phyloP scores from a whole-genome alignment of 2,888 invertebrate species.

The Temnothorax unifasciatus region DNA sequence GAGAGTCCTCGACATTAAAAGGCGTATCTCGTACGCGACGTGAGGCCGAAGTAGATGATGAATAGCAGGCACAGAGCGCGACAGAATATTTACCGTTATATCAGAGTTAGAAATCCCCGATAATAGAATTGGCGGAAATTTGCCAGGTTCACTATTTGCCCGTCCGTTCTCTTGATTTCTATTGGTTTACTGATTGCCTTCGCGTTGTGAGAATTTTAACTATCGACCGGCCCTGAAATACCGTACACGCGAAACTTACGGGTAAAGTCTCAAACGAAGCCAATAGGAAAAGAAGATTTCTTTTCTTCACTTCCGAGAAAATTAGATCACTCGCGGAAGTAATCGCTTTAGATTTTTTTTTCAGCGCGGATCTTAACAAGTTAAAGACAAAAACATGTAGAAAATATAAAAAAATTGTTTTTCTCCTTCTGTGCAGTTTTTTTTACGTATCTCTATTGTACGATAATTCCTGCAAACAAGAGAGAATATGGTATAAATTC shows the following conservation, averaged over 20 bases:
- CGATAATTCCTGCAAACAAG: neutral
- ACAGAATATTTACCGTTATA: conserved; percentile 70
- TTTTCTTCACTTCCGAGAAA: conserved; percentile 29
- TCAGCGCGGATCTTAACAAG: conserved; percentile 15
- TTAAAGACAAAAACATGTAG: neutral
- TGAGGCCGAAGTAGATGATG: conserved; percentile 14
- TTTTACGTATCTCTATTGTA: neutral
- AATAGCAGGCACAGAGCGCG: conserved; percentile 49
- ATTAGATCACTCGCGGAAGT: conserved; percentile 27
- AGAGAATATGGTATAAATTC: neutral
- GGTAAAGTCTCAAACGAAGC: neutral
- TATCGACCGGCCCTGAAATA: conserved; percentile 46
- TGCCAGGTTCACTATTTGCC: conserved; percentile 66
- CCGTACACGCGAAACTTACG: conserved; percentile 37
- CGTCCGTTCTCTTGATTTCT: conserved; percentile 73
- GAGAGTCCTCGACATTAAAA: conserved; percentile 68
- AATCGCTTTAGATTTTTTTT: neutral
- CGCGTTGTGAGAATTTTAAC: conserved; percentile 68
- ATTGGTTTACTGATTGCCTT: conserved; percentile 66
- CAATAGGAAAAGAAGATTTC: conserved; percentile 1
- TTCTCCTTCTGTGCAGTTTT: neutral
- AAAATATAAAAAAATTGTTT: conserved; percentile 5
- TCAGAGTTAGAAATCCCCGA: conserved; percentile 59
- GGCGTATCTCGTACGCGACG: conserved; percentile 43
- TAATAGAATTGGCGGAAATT: conserved; percentile 69